Base-by-base conservation (phyloP, 2,888 invertebrate species). In the Nephrocerus scutellatus region DNA sequence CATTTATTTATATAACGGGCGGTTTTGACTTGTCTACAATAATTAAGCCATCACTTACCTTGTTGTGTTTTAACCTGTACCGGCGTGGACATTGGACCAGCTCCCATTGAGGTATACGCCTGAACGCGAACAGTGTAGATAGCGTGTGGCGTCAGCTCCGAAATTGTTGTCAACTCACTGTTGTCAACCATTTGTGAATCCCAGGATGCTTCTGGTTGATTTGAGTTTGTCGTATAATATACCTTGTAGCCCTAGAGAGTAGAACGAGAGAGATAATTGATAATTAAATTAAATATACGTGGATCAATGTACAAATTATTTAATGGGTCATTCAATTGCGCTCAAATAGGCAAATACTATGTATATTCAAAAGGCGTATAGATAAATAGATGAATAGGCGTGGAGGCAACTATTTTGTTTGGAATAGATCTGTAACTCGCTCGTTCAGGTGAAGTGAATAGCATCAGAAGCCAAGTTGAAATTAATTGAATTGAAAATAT, bases 61-160 rank as follows among this genome's bases (percentile, higher is more conserved):
- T 91, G 93, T 62, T 92, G 91, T 19, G 95, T 96, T 73, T 93
- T 91, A 56, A 96, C 93, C 70, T 92, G 91, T n/a, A 95, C 90
- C n/a, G 93, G 89, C 4, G 84, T 79, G 50, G 95, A 95, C 52
- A 92, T 77, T 1, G 97, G 97, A 31, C 97, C 95, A 26, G 90
- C 89, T 1, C 97, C 97, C 46, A 93, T 89, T 12, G 86, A 88
- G 6, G 95, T 95, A 66, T 84, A 85, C 2, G 92, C 92, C 63
- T 91, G 91, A 5, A 93, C 93, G 40, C 88, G 76, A 57, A 96
- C 90, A 32, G 93, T 92, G 71, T 96, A 96, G 49, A 93, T 92
- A 13, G 85, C 85, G 67, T 90, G 88, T 1, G 92, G 86, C 16
- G 83, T 85, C 55, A 96, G 74, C 63, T 92, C 90, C 57, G 87